Conservation (phyloP, 2,113 vertebrate species). For the Brachyistius frenatus region DNA sequence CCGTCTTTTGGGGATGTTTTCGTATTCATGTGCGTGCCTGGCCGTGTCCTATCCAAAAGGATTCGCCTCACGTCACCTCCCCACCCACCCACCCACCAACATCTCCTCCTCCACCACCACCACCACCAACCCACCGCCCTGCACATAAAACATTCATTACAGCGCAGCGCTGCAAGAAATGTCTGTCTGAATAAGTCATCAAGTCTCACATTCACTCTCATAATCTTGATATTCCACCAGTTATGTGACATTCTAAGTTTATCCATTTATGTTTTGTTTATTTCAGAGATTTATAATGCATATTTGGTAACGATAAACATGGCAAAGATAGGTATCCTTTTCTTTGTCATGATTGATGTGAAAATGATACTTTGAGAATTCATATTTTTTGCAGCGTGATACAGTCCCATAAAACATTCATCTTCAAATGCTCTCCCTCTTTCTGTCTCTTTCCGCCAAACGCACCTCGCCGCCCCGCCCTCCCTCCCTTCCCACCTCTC, state of each 20-base stretch:
- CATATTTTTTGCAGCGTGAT: constrained; percentile 71
- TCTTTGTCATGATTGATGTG: neutral
- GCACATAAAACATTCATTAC: constrained; percentile 94
- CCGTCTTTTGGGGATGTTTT: constrained; percentile 33
- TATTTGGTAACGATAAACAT: neutral
- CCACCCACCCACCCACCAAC: constrained; percentile 51
- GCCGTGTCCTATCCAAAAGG: constrained; percentile 87
- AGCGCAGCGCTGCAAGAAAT: constrained; percentile 76
- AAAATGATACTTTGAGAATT: constrained; percentile 27
- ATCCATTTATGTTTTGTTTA: neutral
- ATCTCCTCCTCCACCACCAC: constrained; percentile 57
- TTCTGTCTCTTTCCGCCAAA: constrained; percentile 53
- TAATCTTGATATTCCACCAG: constrained; percentile 16
- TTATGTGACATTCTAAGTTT: neutral
- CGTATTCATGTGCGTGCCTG: constrained; percentile 66
- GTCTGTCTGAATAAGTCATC: constrained; percentile 53
- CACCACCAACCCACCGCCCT: constrained; percentile 88
- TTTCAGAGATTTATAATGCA: neutral
- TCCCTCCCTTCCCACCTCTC: constrained; percentile 59
- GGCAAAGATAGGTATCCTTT: too few relatives aligned
- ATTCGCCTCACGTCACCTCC: constrained; percentile 91
- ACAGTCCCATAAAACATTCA: constrained; percentile 83
- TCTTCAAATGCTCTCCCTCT: constrained; percentile 70
- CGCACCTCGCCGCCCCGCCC: constrained; percentile 71
- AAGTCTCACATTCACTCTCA: constrained; percentile 20